Percentiles rank a stretch among this genome's conserved stretches.
These are phyloP conservation scores for Phaonia tiefii DNA, from an alignment of 2,888 invertebrate genomes.

Conservation along the genomic window DNA sequence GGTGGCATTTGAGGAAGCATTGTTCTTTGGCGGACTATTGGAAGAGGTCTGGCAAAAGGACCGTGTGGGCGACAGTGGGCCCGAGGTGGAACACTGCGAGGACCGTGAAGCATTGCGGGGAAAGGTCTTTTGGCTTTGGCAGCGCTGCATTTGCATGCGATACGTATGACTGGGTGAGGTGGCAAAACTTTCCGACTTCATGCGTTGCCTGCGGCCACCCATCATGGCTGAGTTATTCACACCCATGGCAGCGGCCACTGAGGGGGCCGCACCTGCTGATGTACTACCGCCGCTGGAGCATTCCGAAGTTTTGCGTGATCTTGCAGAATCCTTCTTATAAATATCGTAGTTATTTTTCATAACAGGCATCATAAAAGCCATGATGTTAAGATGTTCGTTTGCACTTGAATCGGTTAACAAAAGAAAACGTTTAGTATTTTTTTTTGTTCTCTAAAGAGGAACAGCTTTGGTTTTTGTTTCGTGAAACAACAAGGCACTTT, in stretches of 20 bases:
- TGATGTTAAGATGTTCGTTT: constrained; percentile 75
- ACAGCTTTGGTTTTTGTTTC: constrained; percentile 2
- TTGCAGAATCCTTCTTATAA: constrained; percentile 87
- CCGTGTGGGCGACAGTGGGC: constrained; percentile 84
- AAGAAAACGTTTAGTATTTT: too few relatives aligned
- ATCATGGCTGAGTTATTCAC: constrained; percentile 78
- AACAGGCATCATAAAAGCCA: constrained; percentile 98
- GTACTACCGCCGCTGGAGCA: constrained; percentile 81
- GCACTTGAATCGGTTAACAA: background rate
- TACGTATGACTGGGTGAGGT: constrained; percentile 81
- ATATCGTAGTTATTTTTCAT: constrained; percentile 96
- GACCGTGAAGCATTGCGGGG: constrained; percentile 84
- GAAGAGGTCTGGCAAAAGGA: constrained; percentile 78
- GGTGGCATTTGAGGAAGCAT: constrained; percentile 74
- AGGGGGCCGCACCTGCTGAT: constrained; percentile 81
- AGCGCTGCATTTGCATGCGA: constrained; percentile 80
- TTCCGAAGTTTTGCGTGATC: constrained; percentile 89
- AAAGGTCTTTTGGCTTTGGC: constrained; percentile 83
- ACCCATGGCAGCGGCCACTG: constrained; percentile 83
- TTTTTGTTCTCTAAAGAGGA: constrained; percentile 17
- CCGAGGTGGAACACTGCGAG: constrained; percentile 82
- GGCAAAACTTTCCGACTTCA: constrained; percentile 81
- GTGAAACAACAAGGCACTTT: constrained; percentile 63
- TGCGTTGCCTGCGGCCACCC: constrained; percentile 81
- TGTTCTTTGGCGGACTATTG: constrained; percentile 78